Base-by-base conservation (phyloP, 2,797 vertebrate genomes). In the Typhlichthys eigenmanni region DNA sequence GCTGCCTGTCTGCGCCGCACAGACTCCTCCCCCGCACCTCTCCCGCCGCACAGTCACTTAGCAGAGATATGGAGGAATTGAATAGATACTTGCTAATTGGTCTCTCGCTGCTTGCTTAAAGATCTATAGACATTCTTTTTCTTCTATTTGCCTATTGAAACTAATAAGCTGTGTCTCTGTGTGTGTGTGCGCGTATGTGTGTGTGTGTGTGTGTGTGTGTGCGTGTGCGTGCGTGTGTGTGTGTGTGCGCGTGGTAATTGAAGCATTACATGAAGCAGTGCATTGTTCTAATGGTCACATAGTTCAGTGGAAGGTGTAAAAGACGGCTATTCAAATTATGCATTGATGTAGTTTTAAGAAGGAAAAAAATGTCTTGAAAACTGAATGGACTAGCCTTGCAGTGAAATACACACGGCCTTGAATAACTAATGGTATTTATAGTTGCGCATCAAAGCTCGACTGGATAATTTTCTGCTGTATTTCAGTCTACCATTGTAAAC, bases 1-100 rank as follows among this genome's bases (percentile, higher is more conserved):
- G 45, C 13, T 43, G 34, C 89, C 91, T 91, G 88, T 89, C 84
- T 88, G 83, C 55, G 71, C 80, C 4, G 79, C 81, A 85, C 81
- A 90, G 88, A 55, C 53, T 55, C 69, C 71, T 67, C 48, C 58
- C 66, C 78, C 82, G 80, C 79, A 83, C 83, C 82, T 78, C 72
- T 51, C 80, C 76, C 83, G 80, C 77, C 84, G 80, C 84, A 76
- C 88, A 82, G 88, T 90, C 88, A 75, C 84, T 79, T 84, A 88
- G 82, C 84, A 85, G 73, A 86, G 86, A 89, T 87, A 89, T 79
- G 84, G 86, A 84, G 83, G 86, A 88, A 88, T 87, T 90, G 89
- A 91, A 90, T 88, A 87, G 90, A 88, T 92, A 89, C 86, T 90
- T 92, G 84, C 89, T 93, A 93, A 93, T 93, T 93, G 92, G 92